Evolutionary conservation across 2,113 vertebrate species (phyloP), one percentile per base, ranked within the genome.

Genomic region (Zosterops pallidus): DNA sequence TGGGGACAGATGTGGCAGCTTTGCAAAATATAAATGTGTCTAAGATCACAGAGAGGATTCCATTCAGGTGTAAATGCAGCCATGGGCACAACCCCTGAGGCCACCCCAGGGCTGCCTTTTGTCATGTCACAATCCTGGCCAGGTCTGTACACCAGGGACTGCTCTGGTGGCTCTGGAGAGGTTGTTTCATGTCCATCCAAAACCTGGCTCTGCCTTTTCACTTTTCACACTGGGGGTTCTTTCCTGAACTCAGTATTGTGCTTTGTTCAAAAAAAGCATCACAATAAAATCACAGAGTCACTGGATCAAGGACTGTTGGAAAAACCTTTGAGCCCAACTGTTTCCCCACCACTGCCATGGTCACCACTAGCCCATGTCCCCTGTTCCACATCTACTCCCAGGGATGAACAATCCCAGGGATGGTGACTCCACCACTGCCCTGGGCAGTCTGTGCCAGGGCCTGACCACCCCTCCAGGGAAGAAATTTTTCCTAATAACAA

Each of bases 241-340:
- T 18, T 21, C 12, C 84, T 14, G 0, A 70, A 21, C 49, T 21
- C 44, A 63, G 24, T 2, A 19, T 4, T 0, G 0, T 2, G 22
- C 12, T 88, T 63, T 8, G 2, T 4, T 77, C 26, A 42, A 57
- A 68, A 70, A 56, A n/a, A 39, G 25, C 31, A 74, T 46, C 29
- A 20, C 2, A 12, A 67, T 18, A 52, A 80, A 81, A 57, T 31
- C 29, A 70, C 12, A 46, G 29, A 53, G 71, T 47, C 41, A 63
- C 29, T 41, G 24, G 19, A 72, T 19, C 26, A 65, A 50, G 22
- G 26, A 28, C 5, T 57, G 31, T 4, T 81, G 31, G 37, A 57
- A 65, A 72, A 81, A 52, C 37, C 52, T 37, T 37, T 44, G 28
- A 81, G 26, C 25, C 18, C 59, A 57, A 13, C 31, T 10, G 3